Conservation (phyloP, 2,888 invertebrate species). For the Tachina grossa region DNA sequence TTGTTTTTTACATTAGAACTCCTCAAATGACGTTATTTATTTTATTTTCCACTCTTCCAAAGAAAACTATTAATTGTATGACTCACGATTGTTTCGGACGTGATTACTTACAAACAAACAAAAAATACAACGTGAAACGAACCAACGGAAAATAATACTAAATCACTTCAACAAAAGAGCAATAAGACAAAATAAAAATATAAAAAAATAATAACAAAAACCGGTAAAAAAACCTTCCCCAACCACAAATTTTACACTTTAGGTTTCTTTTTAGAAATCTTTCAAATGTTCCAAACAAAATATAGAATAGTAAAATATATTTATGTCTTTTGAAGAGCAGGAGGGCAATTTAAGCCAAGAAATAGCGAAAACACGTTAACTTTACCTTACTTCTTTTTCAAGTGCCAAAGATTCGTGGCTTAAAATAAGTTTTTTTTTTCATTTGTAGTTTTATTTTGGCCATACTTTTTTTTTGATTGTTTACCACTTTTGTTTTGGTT, state of each 20-base stretch:
- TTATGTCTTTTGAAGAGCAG: neutral
- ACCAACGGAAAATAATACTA: slow-evolving; percentile 48
- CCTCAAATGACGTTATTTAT: slow-evolving; percentile 28
- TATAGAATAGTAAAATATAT: slow-evolving; percentile 4
- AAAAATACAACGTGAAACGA: slow-evolving; percentile 3
- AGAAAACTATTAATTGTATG: slow-evolving; percentile 73
- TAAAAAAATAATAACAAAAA: slow-evolving; percentile 24
- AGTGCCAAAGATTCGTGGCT: slow-evolving; percentile 42
- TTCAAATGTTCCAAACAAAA: slow-evolving; percentile 50
- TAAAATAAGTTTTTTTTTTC: neutral
- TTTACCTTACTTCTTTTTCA: slow-evolving; percentile 20
- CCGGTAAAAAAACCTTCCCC: slow-evolving; percentile 44
- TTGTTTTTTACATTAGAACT: neutral
- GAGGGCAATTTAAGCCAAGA: slow-evolving; percentile 22
- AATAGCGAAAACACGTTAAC: slow-evolving; percentile 19
- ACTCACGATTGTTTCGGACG: slow-evolving; percentile 73
- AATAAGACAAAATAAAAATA: slow-evolving; percentile 18
- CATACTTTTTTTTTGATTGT: slow-evolving; percentile 58
- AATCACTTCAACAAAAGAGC: slow-evolving; percentile 53
- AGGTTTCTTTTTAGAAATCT: slow-evolving; percentile 46
- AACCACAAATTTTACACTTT: slow-evolving; percentile 53
- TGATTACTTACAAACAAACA: slow-evolving; percentile 33
- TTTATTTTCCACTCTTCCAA: slow-evolving; percentile 2
- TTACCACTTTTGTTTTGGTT: slow-evolving; percentile 54
- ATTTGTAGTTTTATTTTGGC: slow-evolving; percentile 37